A percentile compares a stretch with the other conserved stretches of the same genome.
phyloP scores from a whole-genome alignment of 2,113 vertebrate species.

The Chaetodon auriga region DNA sequence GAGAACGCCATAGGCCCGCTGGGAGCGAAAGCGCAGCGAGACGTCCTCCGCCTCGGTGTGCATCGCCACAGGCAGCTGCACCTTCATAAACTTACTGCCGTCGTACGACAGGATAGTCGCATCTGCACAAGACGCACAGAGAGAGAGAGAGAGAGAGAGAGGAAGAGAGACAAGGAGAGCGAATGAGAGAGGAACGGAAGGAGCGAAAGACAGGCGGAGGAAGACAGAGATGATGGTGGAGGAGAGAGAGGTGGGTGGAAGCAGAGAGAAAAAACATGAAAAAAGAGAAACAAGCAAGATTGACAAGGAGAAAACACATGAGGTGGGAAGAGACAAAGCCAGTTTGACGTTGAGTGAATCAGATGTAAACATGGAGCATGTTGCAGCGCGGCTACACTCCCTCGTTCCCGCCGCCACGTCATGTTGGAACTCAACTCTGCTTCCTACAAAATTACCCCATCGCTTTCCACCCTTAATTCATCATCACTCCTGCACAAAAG shows the following conservation, averaged over 20 bases:
- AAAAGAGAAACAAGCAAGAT: conserved; percentile 23
- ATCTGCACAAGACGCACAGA: conserved; percentile 81
- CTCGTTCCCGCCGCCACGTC: conserved; percentile 36
- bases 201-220: conserved; percentile 8
- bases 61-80: conserved; percentile 97
- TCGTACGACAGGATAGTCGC: conserved; percentile 98
- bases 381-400: conserved; percentile 26
- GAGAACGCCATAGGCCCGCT: conserved; percentile 96
- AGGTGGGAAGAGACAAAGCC: conserved; percentile 53
- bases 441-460: conserved; percentile 53
- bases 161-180: background rate
- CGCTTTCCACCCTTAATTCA: conserved; percentile 59
- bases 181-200: conserved; percentile 8
- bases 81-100: conserved; percentile 99
- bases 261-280: background rate
- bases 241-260: conserved; percentile 25
- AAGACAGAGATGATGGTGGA: conserved; percentile 5
- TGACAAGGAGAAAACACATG: conserved; percentile 52
- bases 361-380: conserved; percentile 60
- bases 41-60: conserved; percentile 98
- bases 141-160: conserved; percentile 4
- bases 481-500: conserved; percentile 57
- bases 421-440: conserved; percentile 46
- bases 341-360: conserved; percentile 58
- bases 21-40: conserved; percentile 95